These are phyloP conservation scores for Origma solitaria DNA, from an alignment of 2,113 vertebrate species.

Conservation along the genomic window DNA sequence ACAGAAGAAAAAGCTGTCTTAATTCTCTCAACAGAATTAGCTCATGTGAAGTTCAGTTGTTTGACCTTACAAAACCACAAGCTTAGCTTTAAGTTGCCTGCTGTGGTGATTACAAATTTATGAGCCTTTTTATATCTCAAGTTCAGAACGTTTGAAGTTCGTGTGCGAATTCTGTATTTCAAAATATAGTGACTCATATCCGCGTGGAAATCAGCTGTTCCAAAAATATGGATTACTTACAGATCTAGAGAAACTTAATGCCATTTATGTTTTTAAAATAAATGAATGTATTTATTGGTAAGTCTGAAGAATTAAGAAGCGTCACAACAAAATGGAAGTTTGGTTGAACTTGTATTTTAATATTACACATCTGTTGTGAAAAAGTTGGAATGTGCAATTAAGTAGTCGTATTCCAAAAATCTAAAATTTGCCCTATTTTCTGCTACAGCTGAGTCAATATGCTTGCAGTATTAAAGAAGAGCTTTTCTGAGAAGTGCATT, in stretches of 20 bases:
- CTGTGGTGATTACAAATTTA: neutral
- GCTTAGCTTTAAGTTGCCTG: neutral
- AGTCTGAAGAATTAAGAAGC: neutral
- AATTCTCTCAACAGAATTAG: neutral
- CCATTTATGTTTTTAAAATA: neutral
- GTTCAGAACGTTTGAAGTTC: neutral
- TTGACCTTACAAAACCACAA: neutral
- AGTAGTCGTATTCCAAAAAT: neutral
- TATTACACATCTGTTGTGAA: neutral
- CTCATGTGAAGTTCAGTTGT: neutral
- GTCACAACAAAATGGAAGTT: neutral
- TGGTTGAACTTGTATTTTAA: neutral
- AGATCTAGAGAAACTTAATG: neutral
- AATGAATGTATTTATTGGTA: neutral
- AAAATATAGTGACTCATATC: conserved; percentile 34
- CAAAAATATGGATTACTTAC: neutral
- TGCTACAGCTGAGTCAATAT: neutral
- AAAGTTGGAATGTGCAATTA: neutral
- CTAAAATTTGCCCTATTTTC: neutral
- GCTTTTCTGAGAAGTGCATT: neutral
- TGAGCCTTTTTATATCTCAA: neutral
- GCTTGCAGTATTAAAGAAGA: neutral
- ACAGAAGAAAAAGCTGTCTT: neutral
- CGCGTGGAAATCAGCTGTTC: neutral
- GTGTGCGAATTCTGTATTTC: neutral